Base-by-base conservation (phyloP, 1,140 invertebrate species). In the Megalopta genalis region DNA sequence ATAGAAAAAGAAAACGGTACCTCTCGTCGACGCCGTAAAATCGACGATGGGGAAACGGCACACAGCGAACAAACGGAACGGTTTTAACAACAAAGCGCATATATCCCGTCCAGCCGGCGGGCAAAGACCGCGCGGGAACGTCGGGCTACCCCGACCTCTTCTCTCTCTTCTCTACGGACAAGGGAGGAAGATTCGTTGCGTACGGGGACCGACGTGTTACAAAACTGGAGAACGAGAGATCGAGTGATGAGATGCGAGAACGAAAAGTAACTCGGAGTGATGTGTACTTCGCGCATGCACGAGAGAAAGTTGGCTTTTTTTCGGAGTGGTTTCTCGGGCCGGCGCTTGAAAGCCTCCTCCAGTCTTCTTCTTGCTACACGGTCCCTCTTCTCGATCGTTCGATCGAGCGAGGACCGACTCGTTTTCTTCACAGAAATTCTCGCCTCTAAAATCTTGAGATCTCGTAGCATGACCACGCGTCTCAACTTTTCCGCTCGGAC, bases 231-330 rank as follows among this genome's bases (percentile, higher is more conserved):
- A 46, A 75, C 66, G 79, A 81, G 32, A 75, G 42, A 81, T 63
- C 65, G 73, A 57, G 71, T 77, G 42, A 85, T 84, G 79, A 78
- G 59, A 78, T 71, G 79, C 54, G 25, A 69, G 14, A 85, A 64
- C 18, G 77, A 77, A 16, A 49, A 65, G 46, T 18, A 71, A 67
- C 65, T 46, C 21, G 16, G 64, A 42, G 32, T 80, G 39, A 77
- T n/a, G 49, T 71, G 76, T 83, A 68, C n/a, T 63, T 82, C 67
- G 81, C 80, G 77, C 88, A 87, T 84, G 87, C 84, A 85, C 87
- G 85, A 84, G 85, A 78, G 59, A 87, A 86, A 54, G 66, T 81
- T 16, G 14, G 23, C 18, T 77, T 64, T 54, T 77, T 64, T 54
- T 12, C 10, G 37, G 14, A 16, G 21, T 12, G 23, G 39, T 63